Evolutionary conservation across 2,797 vertebrate genomes (phyloP).

Genomic region (Petrocephalus sullivani): DNA sequence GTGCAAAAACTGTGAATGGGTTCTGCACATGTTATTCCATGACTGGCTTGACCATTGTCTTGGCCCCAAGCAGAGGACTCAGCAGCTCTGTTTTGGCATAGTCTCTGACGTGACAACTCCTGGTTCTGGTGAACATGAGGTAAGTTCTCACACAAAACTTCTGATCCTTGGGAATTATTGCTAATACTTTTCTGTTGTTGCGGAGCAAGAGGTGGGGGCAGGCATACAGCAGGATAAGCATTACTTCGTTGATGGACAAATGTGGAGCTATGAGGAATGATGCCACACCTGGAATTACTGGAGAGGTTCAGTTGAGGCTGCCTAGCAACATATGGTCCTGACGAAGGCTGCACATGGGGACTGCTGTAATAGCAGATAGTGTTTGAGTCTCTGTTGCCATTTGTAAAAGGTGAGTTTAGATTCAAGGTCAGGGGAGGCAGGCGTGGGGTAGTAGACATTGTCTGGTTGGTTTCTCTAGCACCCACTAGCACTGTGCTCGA

Average conservation of each 20-base stretch:
- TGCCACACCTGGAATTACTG: neutral
- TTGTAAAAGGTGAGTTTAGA: neutral
- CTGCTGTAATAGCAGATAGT: neutral
- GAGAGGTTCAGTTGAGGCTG: neutral
- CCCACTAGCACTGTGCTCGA: neutral
- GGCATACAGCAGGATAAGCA: neutral
- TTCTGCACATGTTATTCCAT: neutral
- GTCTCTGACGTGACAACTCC: neutral
- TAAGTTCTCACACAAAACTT: neutral
- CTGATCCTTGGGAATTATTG: neutral
- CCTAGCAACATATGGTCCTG: neutral
- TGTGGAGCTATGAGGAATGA: neutral
- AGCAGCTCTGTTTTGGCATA: neutral
- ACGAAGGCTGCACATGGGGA: neutral
- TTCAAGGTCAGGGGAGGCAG: neutral
- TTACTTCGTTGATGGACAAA: neutral
- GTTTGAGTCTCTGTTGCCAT: neutral
- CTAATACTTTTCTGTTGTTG: neutral
- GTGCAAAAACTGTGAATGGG: neutral
- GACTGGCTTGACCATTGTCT: neutral
- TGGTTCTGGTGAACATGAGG: neutral
- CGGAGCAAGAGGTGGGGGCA: no score
- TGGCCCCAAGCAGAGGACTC: neutral
- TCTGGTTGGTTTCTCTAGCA: neutral
- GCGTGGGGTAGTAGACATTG: neutral